A percentile compares a stretch with the other conserved stretches of the same genome.
Conservation (phyloP, 2,113 vertebrate genomes). For the Choloepus hoffmanni region DNA sequence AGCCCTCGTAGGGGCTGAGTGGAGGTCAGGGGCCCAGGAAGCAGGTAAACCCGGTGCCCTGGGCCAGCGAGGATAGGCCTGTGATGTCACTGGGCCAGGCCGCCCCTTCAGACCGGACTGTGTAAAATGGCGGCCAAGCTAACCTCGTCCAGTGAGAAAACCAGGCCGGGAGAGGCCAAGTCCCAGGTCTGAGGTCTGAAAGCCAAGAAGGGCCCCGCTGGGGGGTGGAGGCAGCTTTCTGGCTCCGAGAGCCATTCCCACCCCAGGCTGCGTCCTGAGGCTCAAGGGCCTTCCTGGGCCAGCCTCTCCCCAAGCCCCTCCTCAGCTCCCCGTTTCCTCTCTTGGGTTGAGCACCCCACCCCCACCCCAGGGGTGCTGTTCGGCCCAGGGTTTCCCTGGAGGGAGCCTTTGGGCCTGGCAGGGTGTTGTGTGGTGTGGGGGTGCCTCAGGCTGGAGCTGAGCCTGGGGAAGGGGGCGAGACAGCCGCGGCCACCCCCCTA, state of each 20-base stretch:
- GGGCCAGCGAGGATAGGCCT: not conserved
- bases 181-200: not conserved
- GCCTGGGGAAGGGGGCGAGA: constrained; percentile 54
- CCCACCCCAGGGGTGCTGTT: not conserved
- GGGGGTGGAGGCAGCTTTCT: too few species aligned
- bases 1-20: not conserved
- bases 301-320: not conserved
- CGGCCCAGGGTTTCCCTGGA: not conserved
- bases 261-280: constrained; percentile 9
- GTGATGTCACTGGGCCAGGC: too few species aligned
- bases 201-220: not conserved
- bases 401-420: not conserved
- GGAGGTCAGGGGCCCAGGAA: not conserved
- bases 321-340: not conserved
- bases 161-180: not conserved
- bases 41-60: not conserved
- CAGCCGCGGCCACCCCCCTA: constrained; percentile 31
- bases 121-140: rapidly evolving
- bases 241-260: not conserved
- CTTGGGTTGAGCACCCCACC: not conserved
- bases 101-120: not conserved
- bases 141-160: not conserved
- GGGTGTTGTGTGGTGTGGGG: not conserved
- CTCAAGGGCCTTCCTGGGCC: constrained; percentile 42
- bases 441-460: constrained; percentile 60